Evolutionary conservation across 2,888 invertebrate genomes (phyloP).

Genomic region (Drosophila meridionalis): DNA sequence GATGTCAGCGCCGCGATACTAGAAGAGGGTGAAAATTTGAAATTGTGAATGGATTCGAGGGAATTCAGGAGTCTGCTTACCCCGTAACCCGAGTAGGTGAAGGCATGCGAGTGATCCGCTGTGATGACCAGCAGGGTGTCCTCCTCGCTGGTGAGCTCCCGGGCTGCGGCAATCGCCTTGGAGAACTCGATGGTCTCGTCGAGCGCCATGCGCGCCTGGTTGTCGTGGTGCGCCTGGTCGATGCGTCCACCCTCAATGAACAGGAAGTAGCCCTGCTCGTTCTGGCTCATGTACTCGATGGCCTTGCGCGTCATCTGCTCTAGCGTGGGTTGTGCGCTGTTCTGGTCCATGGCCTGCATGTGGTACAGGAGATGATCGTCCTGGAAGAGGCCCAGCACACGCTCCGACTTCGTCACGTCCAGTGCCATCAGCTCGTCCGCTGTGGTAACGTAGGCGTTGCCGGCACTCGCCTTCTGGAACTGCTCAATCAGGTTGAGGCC

Average conservation of each 20-base stretch:
- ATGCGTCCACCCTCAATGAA: conserved; percentile 89
- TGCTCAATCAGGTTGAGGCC: conserved; percentile 88
- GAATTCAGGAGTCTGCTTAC: conserved; percentile 67
- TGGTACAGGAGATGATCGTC: conserved; percentile 90
- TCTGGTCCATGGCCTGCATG: conserved; percentile 86
- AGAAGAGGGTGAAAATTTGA: background rate
- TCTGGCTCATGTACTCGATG: conserved; percentile 88
- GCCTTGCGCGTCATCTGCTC: conserved; percentile 93
- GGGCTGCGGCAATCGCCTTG: conserved; percentile 89
- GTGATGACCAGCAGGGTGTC: conserved; percentile 94
- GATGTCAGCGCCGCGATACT: conserved; percentile 79
- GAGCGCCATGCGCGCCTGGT: conserved; percentile 80
- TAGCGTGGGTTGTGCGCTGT: conserved; percentile 87
- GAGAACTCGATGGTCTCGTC: conserved; percentile 88
- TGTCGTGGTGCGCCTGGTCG: conserved; percentile 83
- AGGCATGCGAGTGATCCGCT: conserved; percentile 92
- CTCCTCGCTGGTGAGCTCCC: conserved; percentile 87
- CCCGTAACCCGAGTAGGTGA: conserved; percentile 91
- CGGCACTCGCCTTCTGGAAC: conserved; percentile 87
- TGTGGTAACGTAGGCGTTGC: conserved; percentile 86
- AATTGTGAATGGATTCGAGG: background rate
- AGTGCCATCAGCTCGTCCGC: conserved; percentile 85
- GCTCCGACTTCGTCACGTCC: conserved; percentile 86
- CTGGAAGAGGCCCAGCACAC: conserved; percentile 89
- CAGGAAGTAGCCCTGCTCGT: conserved; percentile 90